Evolutionary conservation across 2,888 invertebrate genomes (phyloP), one percentile per base, ranked within the genome.

Genomic region (Parthenolecanium corni): DNA sequence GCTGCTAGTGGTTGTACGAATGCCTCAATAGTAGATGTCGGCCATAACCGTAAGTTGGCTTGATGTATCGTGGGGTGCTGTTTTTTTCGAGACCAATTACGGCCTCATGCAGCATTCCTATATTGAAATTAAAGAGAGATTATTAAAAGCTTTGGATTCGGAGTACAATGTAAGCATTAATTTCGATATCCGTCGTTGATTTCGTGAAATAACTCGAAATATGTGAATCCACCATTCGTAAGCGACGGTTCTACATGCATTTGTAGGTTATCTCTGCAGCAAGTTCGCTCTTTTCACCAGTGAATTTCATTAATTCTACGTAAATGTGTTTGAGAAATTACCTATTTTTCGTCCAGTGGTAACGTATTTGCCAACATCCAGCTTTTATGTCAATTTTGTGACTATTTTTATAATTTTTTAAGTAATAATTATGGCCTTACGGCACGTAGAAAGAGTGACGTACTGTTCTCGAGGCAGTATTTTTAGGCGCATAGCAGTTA

Each of bases 141-240:
- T 94, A 84, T 86, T 89, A 82, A 86, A 87, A 84, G 89, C 92
- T 79, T 84, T 94, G 82, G 93, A 94, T 85, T 85, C 83, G 81
- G 89, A 90, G 81, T 90, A 93, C 83, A 92, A 94, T 92, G 94
- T 94, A 89, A 92, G 92, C 68, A 64, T 53, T 51, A 52, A 47
- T 63, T 63, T 53, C 38, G 51, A 23, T 51, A 49, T 61, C 36
- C 61, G 47, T 36, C 51, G 61, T 51, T 46, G 38, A 47, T 46
- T 61, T 61, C 51, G 61, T 61, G 23, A 61, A 61, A 61, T 61
- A 61, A 61, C 49, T 61, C 6, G 61, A 46, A 36, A 54, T 63
- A 47, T 63, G 53, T 63, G 53, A 52, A 62, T 20, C n/a, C 38
- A 31, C 42, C 42, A 44, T 62, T 62, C 61, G 62, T 62, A 62